phyloP scores from a whole-genome alignment of 2,888 invertebrate species.

The Cataglyphis rosenhaueri region DNA sequence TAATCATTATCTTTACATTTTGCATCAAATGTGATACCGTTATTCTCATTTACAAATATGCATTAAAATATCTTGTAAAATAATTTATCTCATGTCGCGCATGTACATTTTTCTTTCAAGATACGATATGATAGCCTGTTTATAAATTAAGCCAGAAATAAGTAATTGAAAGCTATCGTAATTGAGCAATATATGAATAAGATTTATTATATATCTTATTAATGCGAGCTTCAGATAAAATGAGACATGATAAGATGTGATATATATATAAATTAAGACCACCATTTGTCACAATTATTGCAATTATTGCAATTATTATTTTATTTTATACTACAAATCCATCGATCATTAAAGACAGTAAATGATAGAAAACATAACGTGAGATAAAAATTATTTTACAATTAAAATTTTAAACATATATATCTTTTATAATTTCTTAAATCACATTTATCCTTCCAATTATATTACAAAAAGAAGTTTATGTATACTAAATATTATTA shows the following conservation, averaged over 20 bases:
- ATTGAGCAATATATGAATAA: constrained; percentile 3
- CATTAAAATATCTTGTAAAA: constrained; percentile 3
- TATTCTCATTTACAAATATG: not conserved
- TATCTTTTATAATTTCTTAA: not conserved
- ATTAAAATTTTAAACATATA: not conserved
- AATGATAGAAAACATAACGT: not conserved
- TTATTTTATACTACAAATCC: no score
- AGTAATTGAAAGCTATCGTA: constrained; percentile 17
- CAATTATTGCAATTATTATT: no score
- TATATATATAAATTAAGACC: not conserved
- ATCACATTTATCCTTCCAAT: not conserved
- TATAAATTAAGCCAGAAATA: not conserved
- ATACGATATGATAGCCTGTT: not conserved
- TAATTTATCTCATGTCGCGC: not conserved
- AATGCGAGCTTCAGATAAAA: constrained; percentile 18
- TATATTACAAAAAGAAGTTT: not conserved
- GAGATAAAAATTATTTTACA: not conserved
- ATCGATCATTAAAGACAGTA: not conserved
- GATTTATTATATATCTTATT: constrained; percentile 21
- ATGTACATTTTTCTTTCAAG: constrained; percentile 14
- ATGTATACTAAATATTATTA: not conserved
- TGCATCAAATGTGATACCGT: not conserved
- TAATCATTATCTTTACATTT: constrained; percentile 2
- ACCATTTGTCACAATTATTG: constrained; percentile 9
- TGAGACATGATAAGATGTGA: not conserved